phyloP scores from a whole-genome alignment of 2,888 invertebrate species.

The Orthosia cruda region DNA sequence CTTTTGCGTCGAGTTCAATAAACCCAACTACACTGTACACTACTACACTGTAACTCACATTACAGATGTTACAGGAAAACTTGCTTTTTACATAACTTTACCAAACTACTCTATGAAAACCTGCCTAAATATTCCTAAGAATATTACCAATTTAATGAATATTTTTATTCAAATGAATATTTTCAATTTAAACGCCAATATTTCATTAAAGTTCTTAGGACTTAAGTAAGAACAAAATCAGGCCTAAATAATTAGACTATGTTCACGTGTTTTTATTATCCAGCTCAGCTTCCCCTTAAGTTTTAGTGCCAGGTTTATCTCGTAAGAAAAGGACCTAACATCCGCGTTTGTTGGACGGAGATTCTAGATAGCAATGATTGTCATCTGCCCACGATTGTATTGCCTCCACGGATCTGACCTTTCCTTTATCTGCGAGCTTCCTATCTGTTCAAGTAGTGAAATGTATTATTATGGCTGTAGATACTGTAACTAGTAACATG shows the following conservation, averaged over 20 bases:
- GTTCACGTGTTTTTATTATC: background rate
- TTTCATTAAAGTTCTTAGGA: too few relatives aligned
- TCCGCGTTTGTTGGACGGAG: constrained; percentile 39
- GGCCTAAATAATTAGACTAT: background rate
- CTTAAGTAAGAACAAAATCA: background rate
- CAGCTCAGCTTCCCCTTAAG: too few relatives aligned
- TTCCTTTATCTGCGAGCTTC: constrained; percentile 59
- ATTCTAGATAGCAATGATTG: constrained; percentile 70
- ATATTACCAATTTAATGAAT: too few relatives aligned
- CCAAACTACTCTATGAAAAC: background rate
- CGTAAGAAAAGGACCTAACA: constrained; percentile 31
- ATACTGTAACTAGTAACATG: too few relatives aligned
- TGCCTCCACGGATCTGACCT: constrained; percentile 68
- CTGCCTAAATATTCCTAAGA: background rate
- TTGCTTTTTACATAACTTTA: background rate
- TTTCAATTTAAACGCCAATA: too few relatives aligned
- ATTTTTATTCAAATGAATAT: too few relatives aligned
- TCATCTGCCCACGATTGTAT: constrained; percentile 72
- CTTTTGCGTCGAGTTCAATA: background rate
- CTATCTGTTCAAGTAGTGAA: background rate
- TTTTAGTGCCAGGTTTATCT: constrained; percentile 47
- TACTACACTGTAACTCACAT: too few relatives aligned
- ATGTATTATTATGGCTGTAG: background rate
- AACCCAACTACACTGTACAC: background rate
- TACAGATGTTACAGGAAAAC: background rate